Evolutionary conservation across 2,797 vertebrate species (phyloP), one percentile per base, ranked within the genome.

Genomic region (Dendrocincla tyrannina): DNA sequence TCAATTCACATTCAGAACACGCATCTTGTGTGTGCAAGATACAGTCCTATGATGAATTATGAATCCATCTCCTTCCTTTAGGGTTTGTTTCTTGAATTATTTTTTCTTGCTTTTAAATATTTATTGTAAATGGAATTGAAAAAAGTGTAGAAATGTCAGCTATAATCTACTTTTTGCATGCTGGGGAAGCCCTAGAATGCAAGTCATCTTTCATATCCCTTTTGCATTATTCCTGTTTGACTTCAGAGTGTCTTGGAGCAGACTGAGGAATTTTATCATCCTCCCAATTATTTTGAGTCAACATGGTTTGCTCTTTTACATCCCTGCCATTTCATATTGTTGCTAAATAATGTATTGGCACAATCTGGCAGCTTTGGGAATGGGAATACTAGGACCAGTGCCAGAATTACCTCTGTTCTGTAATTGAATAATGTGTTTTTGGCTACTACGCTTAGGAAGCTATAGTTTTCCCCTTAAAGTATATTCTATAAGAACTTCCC

Each of bases 11-110:
- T 89, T 95, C 83, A 73, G 72, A 41, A 39, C 66, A 84, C 52
- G 74, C 19, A 47, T 59, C 47, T 82, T 89, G 11, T 83, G 23
- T 85, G 76, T 89, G 55, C 27, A 92, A 68, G 47, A 74, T 70
- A 76, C 5, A 91, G 64, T 64, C 27, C 14, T 83, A 17, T 82
- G 42, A 94, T 95, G 81, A 96, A 96, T 95, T 95, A 97, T 91
- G 32, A 95, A 95, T 89, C 53, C 39, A 37, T 62, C 4, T 77
- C 28, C 77, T 73, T 85, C 42, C 46, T 55, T 90, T 50, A 84
- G 53, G 63, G 50, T 79, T 96, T 84, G 16, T 80, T 89, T 84
- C 90, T 55, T 67, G 32, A 62, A 37, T 35, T 77, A 39, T 82
- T 80, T 77, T 86, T 80, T 41, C 22, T 86, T 80, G 17, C 25